phyloP scores from a whole-genome alignment of 1,140 invertebrate species.

The Lethrus apterus region DNA sequence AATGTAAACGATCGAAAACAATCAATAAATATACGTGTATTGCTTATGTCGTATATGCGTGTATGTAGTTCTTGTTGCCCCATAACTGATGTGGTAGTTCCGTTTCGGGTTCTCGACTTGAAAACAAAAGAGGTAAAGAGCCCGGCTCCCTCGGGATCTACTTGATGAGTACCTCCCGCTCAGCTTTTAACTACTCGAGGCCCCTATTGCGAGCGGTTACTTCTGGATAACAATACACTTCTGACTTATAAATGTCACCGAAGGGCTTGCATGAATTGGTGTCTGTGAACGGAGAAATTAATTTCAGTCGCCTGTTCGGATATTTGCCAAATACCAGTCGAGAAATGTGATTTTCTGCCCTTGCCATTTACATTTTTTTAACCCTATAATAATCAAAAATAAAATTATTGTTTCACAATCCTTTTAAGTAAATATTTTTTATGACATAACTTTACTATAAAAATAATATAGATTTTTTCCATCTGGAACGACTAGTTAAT shows the following conservation, averaged over 20 bases:
- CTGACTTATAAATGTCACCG: constrained; percentile 40
- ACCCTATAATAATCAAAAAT: no score
- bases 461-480: no score
- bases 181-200: constrained; percentile 38
- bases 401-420: no score
- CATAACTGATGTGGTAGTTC: neutral
- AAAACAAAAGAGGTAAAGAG: constrained; percentile 32
- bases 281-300: constrained; percentile 38
- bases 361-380: no score
- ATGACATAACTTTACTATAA: no score
- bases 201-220: constrained; percentile 33
- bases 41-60: neutral
- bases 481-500: no score
- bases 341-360: constrained; percentile 16
- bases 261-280: constrained; percentile 39
- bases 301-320: constrained; percentile 39
- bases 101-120: constrained; percentile 14
- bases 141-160: constrained; percentile 26
- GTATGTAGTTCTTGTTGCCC: neutral
- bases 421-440: no score
- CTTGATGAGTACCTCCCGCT: constrained; percentile 35
- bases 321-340: constrained; percentile 35
- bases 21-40: constrained; percentile 23
- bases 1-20: constrained; percentile 28
- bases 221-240: constrained; percentile 39